A percentile compares a stretch with the other conserved stretches of the same genome.
Evolutionary conservation across 35 echinoderm and acorn worm species (phyloP).

Genomic region (Heliocidaris tuberculata): DNA sequence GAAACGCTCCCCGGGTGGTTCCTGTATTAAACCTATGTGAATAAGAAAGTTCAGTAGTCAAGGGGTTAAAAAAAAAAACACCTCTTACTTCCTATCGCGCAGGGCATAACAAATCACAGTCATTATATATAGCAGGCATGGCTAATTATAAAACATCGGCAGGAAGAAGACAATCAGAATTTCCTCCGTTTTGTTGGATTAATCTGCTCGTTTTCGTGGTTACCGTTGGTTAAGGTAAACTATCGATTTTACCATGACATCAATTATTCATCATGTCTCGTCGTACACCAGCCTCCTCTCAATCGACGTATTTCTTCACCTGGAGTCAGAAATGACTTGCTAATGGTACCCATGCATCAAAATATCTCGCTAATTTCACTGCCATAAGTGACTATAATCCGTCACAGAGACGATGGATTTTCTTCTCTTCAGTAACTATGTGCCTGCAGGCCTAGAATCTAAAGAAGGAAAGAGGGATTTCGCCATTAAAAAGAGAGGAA

Average conservation of each 20-base stretch:
- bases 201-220: background rate
- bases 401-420: background rate
- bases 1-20: too few species aligned
- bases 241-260: background rate
- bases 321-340: background rate
- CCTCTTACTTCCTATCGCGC: background rate
- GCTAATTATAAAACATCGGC: background rate
- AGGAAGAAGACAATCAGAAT: background rate
- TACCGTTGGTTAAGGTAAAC: background rate
- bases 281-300: background rate
- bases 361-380: slow-evolving; percentile 12
- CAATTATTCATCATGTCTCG: background rate
- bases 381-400: background rate
- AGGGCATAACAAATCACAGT: background rate
- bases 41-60: too few species aligned
- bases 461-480: background rate
- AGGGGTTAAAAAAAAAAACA: too few species aligned
- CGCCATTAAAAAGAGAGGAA: background rate
- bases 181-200: background rate
- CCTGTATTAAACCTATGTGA: too few species aligned
- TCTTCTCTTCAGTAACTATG: background rate
- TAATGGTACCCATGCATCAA: background rate
- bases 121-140: background rate
- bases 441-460: background rate
- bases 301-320: background rate